These are phyloP conservation scores for Stegastes partitus DNA, from an alignment of 2,113 vertebrate genomes.

Conservation along the genomic window DNA sequence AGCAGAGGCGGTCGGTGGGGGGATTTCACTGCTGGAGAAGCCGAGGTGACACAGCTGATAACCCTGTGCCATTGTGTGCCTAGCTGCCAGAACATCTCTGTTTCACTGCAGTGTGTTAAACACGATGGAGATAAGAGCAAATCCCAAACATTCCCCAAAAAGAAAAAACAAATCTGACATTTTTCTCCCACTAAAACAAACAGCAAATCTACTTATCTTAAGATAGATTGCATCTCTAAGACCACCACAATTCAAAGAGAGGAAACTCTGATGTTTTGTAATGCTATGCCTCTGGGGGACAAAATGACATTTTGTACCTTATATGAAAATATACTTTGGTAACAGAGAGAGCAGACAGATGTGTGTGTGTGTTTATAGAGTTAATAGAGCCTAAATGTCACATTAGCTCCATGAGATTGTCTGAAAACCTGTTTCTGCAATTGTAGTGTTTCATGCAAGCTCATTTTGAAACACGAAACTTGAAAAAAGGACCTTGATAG, in stretches of 20 bases:
- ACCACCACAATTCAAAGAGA: conserved; percentile 68
- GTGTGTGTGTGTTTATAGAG: conserved; percentile 6
- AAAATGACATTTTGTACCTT: conserved; percentile 39
- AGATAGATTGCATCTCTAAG: conserved; percentile 62
- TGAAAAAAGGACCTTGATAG: neutral
- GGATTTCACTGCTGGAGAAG: conserved; percentile 17
- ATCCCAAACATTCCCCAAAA: conserved; percentile 64
- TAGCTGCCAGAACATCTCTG: conserved; percentile 37
- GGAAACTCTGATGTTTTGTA: conserved; percentile 49
- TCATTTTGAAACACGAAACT: conserved; percentile 5
- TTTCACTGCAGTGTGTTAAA: conserved; percentile 56
- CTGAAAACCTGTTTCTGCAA: neutral
- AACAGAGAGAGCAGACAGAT: conserved; percentile 1
- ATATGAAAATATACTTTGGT: conserved; percentile 47
- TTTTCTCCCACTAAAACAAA: conserved; percentile 68
- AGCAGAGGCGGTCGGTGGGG: neutral
- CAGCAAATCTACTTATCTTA: conserved; percentile 62
- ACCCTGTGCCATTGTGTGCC: conserved; percentile 58
- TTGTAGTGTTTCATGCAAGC: conserved; percentile 5
- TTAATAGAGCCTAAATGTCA: neutral
- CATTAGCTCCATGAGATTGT: neutral
- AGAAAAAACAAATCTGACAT: conserved; percentile 62
- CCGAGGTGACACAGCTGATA: conserved; percentile 61
- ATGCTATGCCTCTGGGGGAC: conserved; percentile 42
- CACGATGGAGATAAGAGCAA: conserved; percentile 62